Evolutionary conservation across 2,888 invertebrate species (phyloP), one percentile per base, ranked within the genome.

Genomic region (Cartodere bifasciata): DNA sequence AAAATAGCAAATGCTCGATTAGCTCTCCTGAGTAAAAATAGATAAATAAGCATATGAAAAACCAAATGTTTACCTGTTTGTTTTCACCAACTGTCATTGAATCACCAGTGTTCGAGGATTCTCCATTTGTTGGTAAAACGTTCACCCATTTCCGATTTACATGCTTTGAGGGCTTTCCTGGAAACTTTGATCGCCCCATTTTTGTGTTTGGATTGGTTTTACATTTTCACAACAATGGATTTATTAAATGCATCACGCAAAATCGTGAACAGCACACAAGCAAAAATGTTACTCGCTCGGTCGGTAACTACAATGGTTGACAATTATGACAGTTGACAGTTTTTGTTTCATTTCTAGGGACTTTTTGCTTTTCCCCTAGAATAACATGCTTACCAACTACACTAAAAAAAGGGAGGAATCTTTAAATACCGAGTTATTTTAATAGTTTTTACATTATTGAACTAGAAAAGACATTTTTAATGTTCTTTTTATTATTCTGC

Each of bases 151-250:
- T 83, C 68, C 81, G 77, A 65, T 81, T 81, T 60, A 81, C 78
- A 66, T 81, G 78, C 70, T 83, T 85, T 50, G 81, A 75, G 61
- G 84, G 84, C 70, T 83, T 84, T 57, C 85, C 84, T 58, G 85
- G 84, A 73, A 84, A 84, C 71, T 78, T 78, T 63, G 77, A 77
- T 67, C 76, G 75, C 66, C 77, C 78, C 80, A 79, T 80, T 50
- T 55, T 53, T 37, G 23, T 31, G 36, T 38, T 35, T 37, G 39
- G 41, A 42, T 45, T 39, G 39, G 34, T 45, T 41, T 52, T 47
- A 50, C 51, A 52, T 51, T 49, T 52, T 49, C 43, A 41, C 45
- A 45, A 41, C 39, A 31, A 39, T 42, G 40, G 48, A 44, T 43
- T 31, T 36, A 38, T 43, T 44, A 43, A 43, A 49, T 40, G 49